Evolutionary conservation across 2,113 vertebrate genomes (phyloP).

Genomic region (Hiodon tergisus): DNA sequence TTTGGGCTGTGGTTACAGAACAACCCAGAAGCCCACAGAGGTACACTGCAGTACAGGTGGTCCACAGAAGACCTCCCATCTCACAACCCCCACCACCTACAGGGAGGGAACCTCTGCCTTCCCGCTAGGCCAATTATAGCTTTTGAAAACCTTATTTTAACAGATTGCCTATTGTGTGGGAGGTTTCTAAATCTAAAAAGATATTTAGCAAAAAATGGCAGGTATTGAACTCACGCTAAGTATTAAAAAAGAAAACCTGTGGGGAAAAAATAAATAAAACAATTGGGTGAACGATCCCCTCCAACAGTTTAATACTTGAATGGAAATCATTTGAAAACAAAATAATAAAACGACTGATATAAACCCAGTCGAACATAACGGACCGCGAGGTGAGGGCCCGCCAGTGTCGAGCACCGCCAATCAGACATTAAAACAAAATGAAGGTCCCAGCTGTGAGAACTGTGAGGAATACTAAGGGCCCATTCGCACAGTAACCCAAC

Average conservation of each 20-base stretch:
- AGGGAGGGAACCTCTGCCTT: not conserved
- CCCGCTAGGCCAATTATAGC: not conserved
- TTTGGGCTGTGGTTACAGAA: not conserved
- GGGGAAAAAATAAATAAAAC: conserved; percentile 1
- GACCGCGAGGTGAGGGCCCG: not conserved
- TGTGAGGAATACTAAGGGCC: not conserved
- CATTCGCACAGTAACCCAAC: conserved; percentile 16
- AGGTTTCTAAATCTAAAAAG: conserved; percentile 1
- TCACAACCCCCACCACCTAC: not conserved
- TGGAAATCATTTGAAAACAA: conserved; percentile 1
- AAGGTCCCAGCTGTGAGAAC: conserved; percentile 12
- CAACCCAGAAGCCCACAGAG: not conserved
- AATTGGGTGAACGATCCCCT: not conserved
- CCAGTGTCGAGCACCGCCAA: not conserved
- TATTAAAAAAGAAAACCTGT: not conserved
- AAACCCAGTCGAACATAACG: not conserved
- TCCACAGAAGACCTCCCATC: not conserved
- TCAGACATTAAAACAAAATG: not conserved
- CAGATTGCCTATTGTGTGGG: not conserved
- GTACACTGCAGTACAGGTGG: not conserved
- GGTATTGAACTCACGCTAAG: not conserved
- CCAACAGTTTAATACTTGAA: not conserved
- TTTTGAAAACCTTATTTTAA: not conserved
- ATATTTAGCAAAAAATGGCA: not conserved
- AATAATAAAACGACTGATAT: not conserved